Conservation (phyloP, 2,113 vertebrate species). For the Sphaerodactylus townsendi region DNA sequence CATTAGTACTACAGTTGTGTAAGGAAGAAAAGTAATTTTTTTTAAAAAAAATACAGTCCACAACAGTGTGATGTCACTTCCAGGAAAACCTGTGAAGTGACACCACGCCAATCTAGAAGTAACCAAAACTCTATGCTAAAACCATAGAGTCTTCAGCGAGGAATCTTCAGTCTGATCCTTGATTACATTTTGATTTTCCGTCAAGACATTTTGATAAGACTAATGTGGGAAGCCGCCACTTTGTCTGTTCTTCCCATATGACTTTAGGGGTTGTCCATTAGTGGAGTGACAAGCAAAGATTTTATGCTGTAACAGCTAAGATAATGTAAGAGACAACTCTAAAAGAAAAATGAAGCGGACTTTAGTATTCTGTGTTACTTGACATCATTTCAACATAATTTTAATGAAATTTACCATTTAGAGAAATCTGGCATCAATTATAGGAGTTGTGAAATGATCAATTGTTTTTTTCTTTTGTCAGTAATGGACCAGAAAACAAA, state of each 20-base stretch:
- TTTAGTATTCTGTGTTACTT: too few species aligned
- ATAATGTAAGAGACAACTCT: neutral
- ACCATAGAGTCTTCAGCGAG: too few species aligned
- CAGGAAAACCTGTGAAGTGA: too few species aligned
- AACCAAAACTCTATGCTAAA: too few species aligned
- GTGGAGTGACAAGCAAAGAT: neutral
- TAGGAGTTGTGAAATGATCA: neutral
- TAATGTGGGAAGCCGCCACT: neutral
- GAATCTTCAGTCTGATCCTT: too few species aligned
- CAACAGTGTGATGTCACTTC: too few species aligned
- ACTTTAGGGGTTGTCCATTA: neutral
- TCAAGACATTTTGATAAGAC: too few species aligned
- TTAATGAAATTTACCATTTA: neutral
- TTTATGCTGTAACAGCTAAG: neutral
- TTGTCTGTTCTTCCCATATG: neutral
- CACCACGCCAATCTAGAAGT: too few species aligned
- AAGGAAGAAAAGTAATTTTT: too few species aligned
- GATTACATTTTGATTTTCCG: neutral
- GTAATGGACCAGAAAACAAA: neutral
- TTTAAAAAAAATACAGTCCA: too few species aligned
- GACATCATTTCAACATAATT: neutral
- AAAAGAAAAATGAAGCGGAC: neutral
- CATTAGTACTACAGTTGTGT: too few species aligned
- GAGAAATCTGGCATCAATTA: neutral
- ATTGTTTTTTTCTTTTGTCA: neutral